Conservation (phyloP, 2,888 invertebrate genomes). For the Stenoptilia bipunctidactyla region DNA sequence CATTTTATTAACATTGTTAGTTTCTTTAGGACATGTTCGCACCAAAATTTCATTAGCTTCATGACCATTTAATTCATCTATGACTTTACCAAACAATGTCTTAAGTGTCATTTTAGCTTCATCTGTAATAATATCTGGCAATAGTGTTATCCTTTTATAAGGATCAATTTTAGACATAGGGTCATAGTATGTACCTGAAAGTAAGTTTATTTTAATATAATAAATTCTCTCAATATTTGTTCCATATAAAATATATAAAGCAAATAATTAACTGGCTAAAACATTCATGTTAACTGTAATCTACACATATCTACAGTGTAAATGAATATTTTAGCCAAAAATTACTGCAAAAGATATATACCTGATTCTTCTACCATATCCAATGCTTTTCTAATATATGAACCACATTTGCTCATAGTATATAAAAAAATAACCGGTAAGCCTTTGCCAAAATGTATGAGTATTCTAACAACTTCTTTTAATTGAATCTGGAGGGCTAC, state of each 20-base stretch:
- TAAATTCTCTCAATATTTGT: no score
- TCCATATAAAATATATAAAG: constrained; percentile 5
- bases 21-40: constrained; percentile 77
- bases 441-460: constrained; percentile 82
- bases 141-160: constrained; percentile 80
- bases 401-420: constrained; percentile 77
- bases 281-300: no score
- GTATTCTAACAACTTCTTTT: constrained; percentile 79
- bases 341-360: constrained; percentile 16
- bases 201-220: no score
- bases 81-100: constrained; percentile 71
- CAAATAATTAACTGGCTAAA: no score
- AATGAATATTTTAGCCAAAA: constrained; percentile 6
- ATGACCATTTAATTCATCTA: constrained; percentile 79
- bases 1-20: constrained; percentile 48
- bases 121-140: constrained; percentile 78
- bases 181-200: constrained; percentile 69
- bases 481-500: constrained; percentile 77
- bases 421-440: constrained; percentile 87
- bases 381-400: constrained; percentile 76
- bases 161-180: constrained; percentile 75
- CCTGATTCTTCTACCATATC: constrained; percentile 75
- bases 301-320: no score
- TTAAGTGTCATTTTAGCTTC: constrained; percentile 76
- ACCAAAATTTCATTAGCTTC: constrained; percentile 88